These are phyloP conservation scores for Thaumatotibia leucotreta DNA, from an alignment of 1,140 invertebrate genomes.

Conservation along the genomic window DNA sequence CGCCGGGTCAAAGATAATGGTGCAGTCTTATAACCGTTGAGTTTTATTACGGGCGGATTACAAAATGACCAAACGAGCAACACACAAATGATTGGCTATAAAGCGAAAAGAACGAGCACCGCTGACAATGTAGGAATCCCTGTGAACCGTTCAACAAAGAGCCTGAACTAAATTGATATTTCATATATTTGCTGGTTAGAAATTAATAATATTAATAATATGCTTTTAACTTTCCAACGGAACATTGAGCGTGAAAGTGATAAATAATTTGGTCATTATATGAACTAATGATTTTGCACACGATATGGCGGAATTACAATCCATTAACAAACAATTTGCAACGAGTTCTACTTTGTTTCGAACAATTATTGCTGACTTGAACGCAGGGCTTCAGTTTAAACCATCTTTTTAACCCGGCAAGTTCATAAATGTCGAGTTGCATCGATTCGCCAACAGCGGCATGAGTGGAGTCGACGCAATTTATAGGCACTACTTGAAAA, in stretches of 20 bases:
- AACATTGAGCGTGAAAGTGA: not conserved
- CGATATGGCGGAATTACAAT: not conserved
- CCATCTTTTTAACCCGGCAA: slow-evolving; percentile 22
- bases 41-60: slow-evolving; percentile 63
- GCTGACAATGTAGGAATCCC: slow-evolving; percentile 46
- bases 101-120: slow-evolving; percentile 49
- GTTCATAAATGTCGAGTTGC: slow-evolving; percentile 26
- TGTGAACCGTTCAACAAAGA: not conserved
- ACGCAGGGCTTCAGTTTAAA: slow-evolving; percentile 17
- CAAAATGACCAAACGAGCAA: slow-evolving; percentile 54
- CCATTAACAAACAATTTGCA: slow-evolving; percentile 19
- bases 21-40: slow-evolving; percentile 55
- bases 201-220: not conserved
- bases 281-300: not conserved
- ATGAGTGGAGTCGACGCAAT: slow-evolving; percentile 21
- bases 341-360: slow-evolving; percentile 5
- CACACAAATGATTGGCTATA: slow-evolving; percentile 60
- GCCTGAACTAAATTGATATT: not conserved
- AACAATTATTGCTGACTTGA: slow-evolving; percentile 19
- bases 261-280: not conserved
- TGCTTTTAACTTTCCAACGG: not conserved
- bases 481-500: slow-evolving; percentile 23
- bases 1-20: slow-evolving; percentile 45
- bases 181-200: not conserved
- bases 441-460: slow-evolving; percentile 16